Evolutionary conservation across 2,113 vertebrate species (phyloP).

Genomic region (Otus sunia): DNA sequence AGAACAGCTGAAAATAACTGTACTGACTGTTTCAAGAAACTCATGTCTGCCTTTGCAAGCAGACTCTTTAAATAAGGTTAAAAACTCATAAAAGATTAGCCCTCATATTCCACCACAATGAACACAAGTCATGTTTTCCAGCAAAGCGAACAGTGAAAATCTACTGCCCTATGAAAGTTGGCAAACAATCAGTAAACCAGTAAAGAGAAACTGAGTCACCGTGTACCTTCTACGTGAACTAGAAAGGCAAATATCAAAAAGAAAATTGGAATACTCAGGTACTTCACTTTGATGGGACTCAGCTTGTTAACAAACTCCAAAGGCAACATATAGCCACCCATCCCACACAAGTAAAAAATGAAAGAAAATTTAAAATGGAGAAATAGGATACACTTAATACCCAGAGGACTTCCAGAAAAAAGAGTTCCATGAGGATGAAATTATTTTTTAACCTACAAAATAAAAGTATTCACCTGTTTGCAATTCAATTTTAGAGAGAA

Average conservation of each 20-base stretch:
- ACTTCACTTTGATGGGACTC: not conserved
- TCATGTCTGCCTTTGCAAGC: not conserved
- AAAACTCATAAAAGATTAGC: not conserved
- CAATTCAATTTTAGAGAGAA: not conserved
- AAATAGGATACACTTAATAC: not conserved
- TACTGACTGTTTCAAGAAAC: not conserved
- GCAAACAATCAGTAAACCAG: conserved; percentile 4
- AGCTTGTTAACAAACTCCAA: not conserved
- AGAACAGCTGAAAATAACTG: not conserved
- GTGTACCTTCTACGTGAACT: conserved; percentile 8
- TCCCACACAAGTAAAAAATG: not conserved
- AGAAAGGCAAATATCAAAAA: not conserved
- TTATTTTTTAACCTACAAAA: not conserved
- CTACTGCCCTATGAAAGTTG: not conserved
- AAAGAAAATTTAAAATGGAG: not conserved
- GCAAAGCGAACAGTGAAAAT: not conserved
- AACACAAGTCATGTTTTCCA: not conserved
- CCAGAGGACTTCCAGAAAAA: not conserved
- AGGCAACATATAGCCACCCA: not conserved
- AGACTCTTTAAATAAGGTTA: not conserved
- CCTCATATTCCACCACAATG: not conserved
- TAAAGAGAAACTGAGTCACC: conserved; percentile 62
- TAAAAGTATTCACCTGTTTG: not conserved
- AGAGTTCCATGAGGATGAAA: not conserved
- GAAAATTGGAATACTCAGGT: not conserved